A percentile compares a stretch with the other conserved stretches of the same genome.
These are phyloP conservation scores for Dallia pectoralis DNA, from an alignment of 2,797 vertebrate species.

Conservation along the genomic window DNA sequence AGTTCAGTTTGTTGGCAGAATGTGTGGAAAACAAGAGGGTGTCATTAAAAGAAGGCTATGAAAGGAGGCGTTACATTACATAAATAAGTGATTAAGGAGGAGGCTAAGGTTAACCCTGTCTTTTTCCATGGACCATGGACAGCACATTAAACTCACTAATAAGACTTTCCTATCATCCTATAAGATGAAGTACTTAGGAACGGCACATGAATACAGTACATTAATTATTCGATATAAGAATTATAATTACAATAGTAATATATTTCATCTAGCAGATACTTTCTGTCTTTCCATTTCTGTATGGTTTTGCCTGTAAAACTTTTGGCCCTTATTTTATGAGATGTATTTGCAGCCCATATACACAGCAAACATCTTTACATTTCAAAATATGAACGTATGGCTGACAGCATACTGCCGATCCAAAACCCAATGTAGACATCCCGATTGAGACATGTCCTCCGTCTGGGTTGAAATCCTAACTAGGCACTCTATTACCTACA, in stretches of 20 bases:
- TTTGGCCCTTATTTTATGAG: background rate
- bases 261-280: background rate
- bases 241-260: background rate
- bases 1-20: slow-evolving; percentile 52
- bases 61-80: slow-evolving; percentile 47
- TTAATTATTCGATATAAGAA: slow-evolving; percentile 8
- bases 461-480: background rate
- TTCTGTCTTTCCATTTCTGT: background rate
- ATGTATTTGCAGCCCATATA: background rate
- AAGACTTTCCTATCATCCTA: slow-evolving; percentile 16
- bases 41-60: slow-evolving; percentile 48
- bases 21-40: slow-evolving; percentile 55
- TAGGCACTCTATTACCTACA: slow-evolving; percentile 14
- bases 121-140: slow-evolving; percentile 35
- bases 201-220: slow-evolving; percentile 20
- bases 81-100: slow-evolving; percentile 57
- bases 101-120: slow-evolving; percentile 25
- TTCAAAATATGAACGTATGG: no score
- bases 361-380: no score
- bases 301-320: background rate
- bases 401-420: no score
- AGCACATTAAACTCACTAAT: slow-evolving; percentile 37
- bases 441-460: background rate
- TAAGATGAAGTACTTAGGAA: slow-evolving; percentile 16
- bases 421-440: no score